These are phyloP conservation scores for Sebastes fasciatus DNA, from an alignment of 2,113 vertebrate species.

Conservation along the genomic window DNA sequence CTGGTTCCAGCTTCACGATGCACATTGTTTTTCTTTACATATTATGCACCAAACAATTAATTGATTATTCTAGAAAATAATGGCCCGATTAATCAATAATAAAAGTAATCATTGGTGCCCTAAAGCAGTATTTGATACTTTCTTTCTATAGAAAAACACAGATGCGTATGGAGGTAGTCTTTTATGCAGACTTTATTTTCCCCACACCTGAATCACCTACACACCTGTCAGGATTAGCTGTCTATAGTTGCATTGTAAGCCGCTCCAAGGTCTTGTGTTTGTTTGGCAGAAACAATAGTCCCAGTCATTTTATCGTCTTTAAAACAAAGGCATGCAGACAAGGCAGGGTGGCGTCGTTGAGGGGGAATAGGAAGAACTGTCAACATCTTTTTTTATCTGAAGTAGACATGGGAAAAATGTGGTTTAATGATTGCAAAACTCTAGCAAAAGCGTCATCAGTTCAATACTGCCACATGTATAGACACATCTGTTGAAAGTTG, in stretches of 20 bases:
- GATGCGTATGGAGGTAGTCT: not conserved
- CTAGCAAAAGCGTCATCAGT: not conserved
- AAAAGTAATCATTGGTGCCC: not conserved
- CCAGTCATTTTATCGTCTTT: not conserved
- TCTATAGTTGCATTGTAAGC: not conserved
- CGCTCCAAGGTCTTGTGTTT: conserved; percentile 8
- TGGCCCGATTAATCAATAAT: not conserved
- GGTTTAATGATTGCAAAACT: not conserved
- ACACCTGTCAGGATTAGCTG: not conserved
- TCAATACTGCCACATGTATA: too few relatives aligned
- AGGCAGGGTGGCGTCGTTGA: too few relatives aligned
- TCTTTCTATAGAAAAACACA: not conserved
- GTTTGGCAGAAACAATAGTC: not conserved
- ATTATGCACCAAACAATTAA: not conserved
- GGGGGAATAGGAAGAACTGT: not conserved
- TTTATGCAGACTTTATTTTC: not conserved
- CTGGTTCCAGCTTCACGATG: not conserved
- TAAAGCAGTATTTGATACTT: not conserved
- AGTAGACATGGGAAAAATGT: not conserved
- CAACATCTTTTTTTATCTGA: not conserved
- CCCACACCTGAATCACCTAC: not conserved
- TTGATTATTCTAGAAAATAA: not conserved
- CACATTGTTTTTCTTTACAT: not conserved
- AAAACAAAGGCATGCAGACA: not conserved
- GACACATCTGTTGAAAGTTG: not conserved